Conservation (phyloP, 64 coral and sea anemone genomes). For the Stylophora pistillata region DNA sequence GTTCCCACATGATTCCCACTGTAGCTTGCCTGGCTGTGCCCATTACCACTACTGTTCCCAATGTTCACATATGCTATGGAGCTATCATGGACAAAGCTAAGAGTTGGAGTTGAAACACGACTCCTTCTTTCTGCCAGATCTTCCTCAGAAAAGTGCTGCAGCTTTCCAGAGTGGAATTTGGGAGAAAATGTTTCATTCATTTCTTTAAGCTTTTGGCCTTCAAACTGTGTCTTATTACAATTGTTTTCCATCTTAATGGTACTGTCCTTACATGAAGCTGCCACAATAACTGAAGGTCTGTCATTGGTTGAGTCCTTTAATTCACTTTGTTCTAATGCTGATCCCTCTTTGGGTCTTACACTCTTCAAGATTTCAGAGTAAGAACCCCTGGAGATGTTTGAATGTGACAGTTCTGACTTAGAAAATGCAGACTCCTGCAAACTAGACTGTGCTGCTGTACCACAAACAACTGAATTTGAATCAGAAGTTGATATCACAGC, state of each 20-base stretch:
- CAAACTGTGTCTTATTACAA: background rate
- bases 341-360: background rate
- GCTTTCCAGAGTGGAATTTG: background rate
- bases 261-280: background rate
- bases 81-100: constrained; percentile 92
- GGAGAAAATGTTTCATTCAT: background rate
- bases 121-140: background rate
- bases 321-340: background rate
- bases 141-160: background rate
- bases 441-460: background rate
- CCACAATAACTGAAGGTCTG: constrained; percentile 9
- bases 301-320: background rate
- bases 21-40: background rate
- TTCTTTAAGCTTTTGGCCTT: background rate
- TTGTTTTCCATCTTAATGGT: background rate
- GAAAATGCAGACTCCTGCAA: background rate
- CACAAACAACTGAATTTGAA: background rate
- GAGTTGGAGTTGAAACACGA: constrained; percentile 36
- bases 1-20: background rate
- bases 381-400: background rate
- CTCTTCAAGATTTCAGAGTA: background rate
- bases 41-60: constrained; percentile 75
- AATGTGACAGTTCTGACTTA: background rate
- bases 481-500: background rate
- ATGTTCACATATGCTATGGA: constrained; percentile 88